Evolutionary conservation across 35 echinoderm and acorn worm genomes (phyloP).

Genomic region (Heliocidaris tuberculata): DNA sequence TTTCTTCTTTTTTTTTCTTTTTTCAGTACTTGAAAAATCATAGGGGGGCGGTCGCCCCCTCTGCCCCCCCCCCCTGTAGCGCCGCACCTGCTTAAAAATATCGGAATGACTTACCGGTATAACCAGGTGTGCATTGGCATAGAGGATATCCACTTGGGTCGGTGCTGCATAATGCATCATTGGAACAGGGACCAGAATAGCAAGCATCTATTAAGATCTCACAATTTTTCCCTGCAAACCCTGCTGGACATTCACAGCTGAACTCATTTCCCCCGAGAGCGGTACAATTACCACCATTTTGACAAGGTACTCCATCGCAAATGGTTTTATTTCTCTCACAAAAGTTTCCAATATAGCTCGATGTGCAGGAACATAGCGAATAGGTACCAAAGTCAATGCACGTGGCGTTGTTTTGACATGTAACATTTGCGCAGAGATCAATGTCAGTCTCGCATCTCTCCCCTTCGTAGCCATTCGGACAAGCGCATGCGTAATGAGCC

Average conservation of each 20-base stretch:
- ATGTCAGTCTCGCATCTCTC: conserved; percentile 38
- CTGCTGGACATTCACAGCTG: conserved; percentile 40
- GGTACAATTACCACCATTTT: neutral
- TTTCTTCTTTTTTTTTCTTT: too few species aligned
- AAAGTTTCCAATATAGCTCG: neutral
- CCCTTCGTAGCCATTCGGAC: conserved; percentile 7
- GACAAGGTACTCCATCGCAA: neutral
- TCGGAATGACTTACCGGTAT: conserved; percentile 32
- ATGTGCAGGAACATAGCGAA: neutral
- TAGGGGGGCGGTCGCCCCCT: too few species aligned
- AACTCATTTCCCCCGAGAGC: neutral
- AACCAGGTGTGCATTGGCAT: conserved; percentile 26
- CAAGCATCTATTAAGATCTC: conserved; percentile 36
- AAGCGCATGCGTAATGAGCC: neutral
- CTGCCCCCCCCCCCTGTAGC: too few species aligned
- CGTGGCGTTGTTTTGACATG: conserved; percentile 29
- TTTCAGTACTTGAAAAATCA: too few species aligned
- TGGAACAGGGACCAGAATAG: conserved; percentile 20
- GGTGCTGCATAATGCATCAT: conserved; percentile 25
- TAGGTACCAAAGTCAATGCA: conserved; percentile 7
- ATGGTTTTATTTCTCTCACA: neutral
- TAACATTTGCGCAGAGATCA: conserved; percentile 30
- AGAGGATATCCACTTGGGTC: neutral
- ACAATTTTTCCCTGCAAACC: conserved; percentile 47
- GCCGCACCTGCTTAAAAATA: too few species aligned